Base-by-base conservation (phyloP, 2,113 vertebrate genomes). In the Melospiza georgiana region DNA sequence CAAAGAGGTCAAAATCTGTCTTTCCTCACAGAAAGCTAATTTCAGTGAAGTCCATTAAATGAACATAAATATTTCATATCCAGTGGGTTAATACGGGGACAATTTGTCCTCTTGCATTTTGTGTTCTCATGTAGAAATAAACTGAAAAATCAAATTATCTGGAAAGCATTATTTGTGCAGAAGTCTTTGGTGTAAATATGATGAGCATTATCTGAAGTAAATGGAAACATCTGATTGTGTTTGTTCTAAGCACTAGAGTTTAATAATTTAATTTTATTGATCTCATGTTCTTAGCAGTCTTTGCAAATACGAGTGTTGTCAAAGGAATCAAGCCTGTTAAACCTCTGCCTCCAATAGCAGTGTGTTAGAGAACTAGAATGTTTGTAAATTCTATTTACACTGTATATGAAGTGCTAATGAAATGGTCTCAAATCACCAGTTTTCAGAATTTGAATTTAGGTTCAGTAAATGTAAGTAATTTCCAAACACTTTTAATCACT, bases 241-340 rank as follows among this genome's bases (percentile, higher is more conserved):
- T 59, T 48, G n/a, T 73, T 89, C 20, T 30, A 82, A 85, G 71
- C 22, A 76, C 3, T 43, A 43, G 2, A 18, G 15, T 59, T 91
- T 63, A 83, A 79, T 41, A 87, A 91, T 92, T 84, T 87, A 74
- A 80, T 81, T 90, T 78, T 81, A 67, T 68, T 87, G 39, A 90
- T 57, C 39, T 76, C 10, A 12, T 62, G 5, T 10, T 90, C 5
- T 55, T 58, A 80, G 67, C 33, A 55, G 15, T 72, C 55, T 74
- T 85, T 87, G 37, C 15, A 93, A 93, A 93, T 87, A 10, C 4
- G 49, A 31, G 43, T 51, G 1, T 33, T 73, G 19, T 41, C 59
- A 87, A 89, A 82, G 2, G 19, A 43, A 67, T 68, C 86, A 76
- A 72, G 25, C 4, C 8, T 30, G 35, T 68, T 57, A 68, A 35